Base-by-base conservation (phyloP, 2,888 invertebrate genomes). In the Uloborus plumipes region DNA sequence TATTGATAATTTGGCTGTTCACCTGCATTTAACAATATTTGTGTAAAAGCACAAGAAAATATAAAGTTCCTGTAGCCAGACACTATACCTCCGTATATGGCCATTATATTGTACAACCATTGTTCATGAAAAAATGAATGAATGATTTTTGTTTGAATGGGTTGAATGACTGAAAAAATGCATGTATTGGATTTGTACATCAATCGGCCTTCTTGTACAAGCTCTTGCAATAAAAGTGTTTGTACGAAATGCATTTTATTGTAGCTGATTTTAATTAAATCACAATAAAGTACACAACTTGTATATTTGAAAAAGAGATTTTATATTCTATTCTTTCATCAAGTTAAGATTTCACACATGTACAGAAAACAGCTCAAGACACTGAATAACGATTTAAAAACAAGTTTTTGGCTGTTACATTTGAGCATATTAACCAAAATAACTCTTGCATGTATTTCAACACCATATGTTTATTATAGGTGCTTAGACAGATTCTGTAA, bases 191-290 rank as follows among this genome's bases (percentile, higher is more conserved):
- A 76, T 83, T 83, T 83, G 82, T 83, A 83, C 82, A 77, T 83
- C 80, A 69, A 80, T 83, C 74, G 82, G 77, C 82, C 82, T 83
- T 80, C 80, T 80, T 83, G 82, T 83, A 83, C 76, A 83, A 83
- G 82, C 82, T 83, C 82, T 83, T 83, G 82, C 82, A 83, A 83
- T 83, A 83, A 83, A 83, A 75, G 82, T 83, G 82, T 83, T 83
- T 83, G 82, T 83, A 83, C 80, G 59, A 64, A 74, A 67, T 39
- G 39, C 39, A 39, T 39, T 39, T 39, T 39, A 39, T 39, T 39
- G 39, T 39, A 39, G 39, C 39, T 39, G 39, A 39, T 39, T 39
- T 39, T 39, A 39, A 39, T 39, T 39, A 39, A 39, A 39, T 39
- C 39, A 39, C 39, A 39, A 39, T 39, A 39, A 39, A 39, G 39